A percentile compares a stretch with the other conserved stretches of the same genome.
phyloP scores from a whole-genome alignment of 2,888 invertebrate species.

The Phrixothrix hirtus region DNA sequence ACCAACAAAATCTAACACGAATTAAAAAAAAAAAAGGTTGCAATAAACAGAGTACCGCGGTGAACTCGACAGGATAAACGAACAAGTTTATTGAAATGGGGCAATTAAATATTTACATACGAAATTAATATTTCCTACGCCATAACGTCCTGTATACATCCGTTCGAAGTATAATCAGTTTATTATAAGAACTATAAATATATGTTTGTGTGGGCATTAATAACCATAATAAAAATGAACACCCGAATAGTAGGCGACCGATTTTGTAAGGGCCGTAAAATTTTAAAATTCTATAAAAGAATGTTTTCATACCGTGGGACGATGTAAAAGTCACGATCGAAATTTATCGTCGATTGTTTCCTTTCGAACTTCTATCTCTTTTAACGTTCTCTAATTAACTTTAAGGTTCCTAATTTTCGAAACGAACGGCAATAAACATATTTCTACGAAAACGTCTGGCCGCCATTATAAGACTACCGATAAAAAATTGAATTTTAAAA shows the following conservation, averaged over 20 bases:
- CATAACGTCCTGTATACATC: slow-evolving; percentile 39
- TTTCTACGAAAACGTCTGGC: too few relatives aligned
- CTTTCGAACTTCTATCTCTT: slow-evolving; percentile 4
- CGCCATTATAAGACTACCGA: too few relatives aligned
- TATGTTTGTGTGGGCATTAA: slow-evolving; percentile 36
- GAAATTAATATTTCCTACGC: slow-evolving; percentile 34
- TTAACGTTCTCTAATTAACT: slow-evolving; percentile 11
- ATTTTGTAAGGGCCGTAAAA: slow-evolving; percentile 26
- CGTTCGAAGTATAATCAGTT: slow-evolving; percentile 39
- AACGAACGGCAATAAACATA: background rate
- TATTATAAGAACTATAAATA: slow-evolving; percentile 41
- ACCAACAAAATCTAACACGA: background rate
- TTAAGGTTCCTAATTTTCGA: background rate
- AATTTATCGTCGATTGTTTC: slow-evolving; percentile 23
- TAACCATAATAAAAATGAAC: slow-evolving; percentile 37
- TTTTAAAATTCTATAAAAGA: slow-evolving; percentile 13
- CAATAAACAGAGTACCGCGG: background rate
- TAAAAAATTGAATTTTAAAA: background rate
- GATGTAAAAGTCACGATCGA: slow-evolving; percentile 16
- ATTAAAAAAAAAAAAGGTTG: background rate
- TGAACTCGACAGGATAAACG: background rate
- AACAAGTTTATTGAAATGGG: background rate
- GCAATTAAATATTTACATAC: slow-evolving; percentile 25
- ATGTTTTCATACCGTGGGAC: slow-evolving; percentile 12
- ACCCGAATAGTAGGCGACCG: slow-evolving; percentile 35